Evolutionary conservation across 2,113 vertebrate genomes (phyloP).

Genomic region (Strix uralensis): DNA sequence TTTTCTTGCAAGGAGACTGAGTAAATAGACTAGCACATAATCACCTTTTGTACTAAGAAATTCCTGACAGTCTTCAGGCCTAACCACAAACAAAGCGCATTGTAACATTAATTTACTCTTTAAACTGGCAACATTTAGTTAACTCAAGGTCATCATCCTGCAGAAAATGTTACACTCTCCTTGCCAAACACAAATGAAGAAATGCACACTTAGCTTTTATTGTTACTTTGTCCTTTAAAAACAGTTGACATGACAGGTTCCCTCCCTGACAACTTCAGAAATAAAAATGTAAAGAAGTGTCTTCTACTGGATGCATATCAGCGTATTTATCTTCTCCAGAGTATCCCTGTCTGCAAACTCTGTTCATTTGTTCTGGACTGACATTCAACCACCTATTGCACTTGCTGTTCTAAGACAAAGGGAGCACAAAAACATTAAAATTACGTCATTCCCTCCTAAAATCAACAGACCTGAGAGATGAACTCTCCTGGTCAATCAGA

Average conservation of each 20-base stretch:
- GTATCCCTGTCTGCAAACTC: not conserved
- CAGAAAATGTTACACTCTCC: conserved; percentile 10
- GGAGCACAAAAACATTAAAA: not conserved
- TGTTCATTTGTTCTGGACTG: not conserved
- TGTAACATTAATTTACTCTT: conserved; percentile 36
- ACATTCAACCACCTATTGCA: not conserved
- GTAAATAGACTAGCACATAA: not conserved
- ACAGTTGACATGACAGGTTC: not conserved
- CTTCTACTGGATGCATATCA: not conserved
- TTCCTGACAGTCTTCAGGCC: not conserved
- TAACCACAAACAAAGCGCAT: conserved; percentile 29
- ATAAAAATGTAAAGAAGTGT: not conserved
- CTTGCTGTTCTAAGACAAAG: not conserved
- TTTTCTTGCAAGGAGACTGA: not conserved
- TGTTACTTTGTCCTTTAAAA: conserved; percentile 32
- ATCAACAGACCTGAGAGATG: not conserved
- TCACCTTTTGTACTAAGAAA: conserved; percentile 20
- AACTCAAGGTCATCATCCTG: conserved; percentile 34
- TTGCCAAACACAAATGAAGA: conserved; percentile 24
- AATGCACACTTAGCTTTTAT: not conserved
- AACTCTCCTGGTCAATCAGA: not conserved
- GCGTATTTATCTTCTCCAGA: not conserved
- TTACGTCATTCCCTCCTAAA: not conserved
- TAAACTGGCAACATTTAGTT: not conserved
- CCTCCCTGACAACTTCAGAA: not conserved